Evolutionary conservation across 2,888 invertebrate species (phyloP), one percentile per base, ranked within the genome.

Genomic region (Chymomyza fuscimana): DNA sequence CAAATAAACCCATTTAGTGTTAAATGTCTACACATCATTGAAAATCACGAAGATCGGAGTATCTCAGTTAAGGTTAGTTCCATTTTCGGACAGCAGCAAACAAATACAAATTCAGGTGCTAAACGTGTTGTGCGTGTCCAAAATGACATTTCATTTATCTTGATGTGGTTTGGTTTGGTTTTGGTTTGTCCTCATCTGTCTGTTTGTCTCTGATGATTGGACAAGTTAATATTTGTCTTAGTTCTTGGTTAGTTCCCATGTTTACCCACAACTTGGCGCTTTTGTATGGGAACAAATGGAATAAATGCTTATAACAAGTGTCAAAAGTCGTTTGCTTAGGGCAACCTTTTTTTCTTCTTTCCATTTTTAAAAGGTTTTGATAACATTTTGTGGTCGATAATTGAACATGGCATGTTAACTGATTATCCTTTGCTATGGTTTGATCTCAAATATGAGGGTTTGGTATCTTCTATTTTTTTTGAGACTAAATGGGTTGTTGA

Each of bases 21-120:
- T 83, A 86, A 83, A 83, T 87, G 78, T 76, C 76, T 69, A 71
- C 87, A 70, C 77, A 80, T 83, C 83, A 85, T 80, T 72, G 63
- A 68, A 85, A 83, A 87, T 83, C 83, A 83, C 83, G 83, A 82
- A 82, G 79, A 67, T 65, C 40, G 40, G 15, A 40, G 73, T 36
- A 63, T 6, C 56, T 10, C 58, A 63, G 58, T 59, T 25, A 61
- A 54, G 22, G 5, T n/a, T 9, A 19, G 16, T 9, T 19, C 54
- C 54, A 54, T 54, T 54, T 54, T 54, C 22, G 22, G 16, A 54
- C 54, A 22, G 54, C 54, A 54, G 54, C 61, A 16, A 32, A 19
- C 61, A 61, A 36, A 36, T 16, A 78, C 77, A 77, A 65, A 78
- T 80, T 84, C 77, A 84, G 85, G 80, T 86, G 86, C 76, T 73